These are phyloP conservation scores for Eumaeus atala DNA, from an alignment of 1,140 invertebrate genomes.

Conservation along the genomic window DNA sequence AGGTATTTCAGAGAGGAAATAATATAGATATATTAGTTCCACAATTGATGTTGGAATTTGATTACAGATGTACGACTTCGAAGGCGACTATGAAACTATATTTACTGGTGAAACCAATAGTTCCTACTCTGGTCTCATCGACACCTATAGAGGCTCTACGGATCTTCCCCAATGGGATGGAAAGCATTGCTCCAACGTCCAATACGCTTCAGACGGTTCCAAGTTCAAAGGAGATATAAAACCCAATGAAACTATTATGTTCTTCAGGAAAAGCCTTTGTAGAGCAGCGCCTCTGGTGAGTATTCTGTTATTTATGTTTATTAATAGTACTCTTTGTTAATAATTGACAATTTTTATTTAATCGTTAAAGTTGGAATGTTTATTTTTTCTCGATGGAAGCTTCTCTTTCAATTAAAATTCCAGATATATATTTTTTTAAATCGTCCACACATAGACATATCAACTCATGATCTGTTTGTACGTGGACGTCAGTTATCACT, in stretches of 20 bases:
- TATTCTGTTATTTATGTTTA: not conserved
- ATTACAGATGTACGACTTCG: constrained; percentile 88
- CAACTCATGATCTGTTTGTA: too few relatives aligned
- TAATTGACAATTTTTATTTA: not conserved
- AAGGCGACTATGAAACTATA: constrained; percentile 85
- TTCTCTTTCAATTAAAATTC: too few relatives aligned
- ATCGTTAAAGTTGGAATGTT: too few relatives aligned
- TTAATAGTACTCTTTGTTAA: not conserved
- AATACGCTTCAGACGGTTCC: constrained; percentile 87
- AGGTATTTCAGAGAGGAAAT: too few relatives aligned
- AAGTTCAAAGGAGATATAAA: constrained; percentile 84
- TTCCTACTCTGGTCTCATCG: constrained; percentile 78
- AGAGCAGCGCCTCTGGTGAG: constrained; percentile 82
- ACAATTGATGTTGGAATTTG: not conserved
- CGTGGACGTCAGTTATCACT: too few relatives aligned
- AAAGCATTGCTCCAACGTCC: constrained; percentile 83
- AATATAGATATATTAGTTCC: too few relatives aligned
- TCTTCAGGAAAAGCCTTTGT: constrained; percentile 89
- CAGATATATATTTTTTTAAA: too few relatives aligned
- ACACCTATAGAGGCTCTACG: constrained; percentile 82
- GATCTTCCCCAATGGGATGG: constrained; percentile 85
- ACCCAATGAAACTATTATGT: constrained; percentile 80
- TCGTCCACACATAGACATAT: too few relatives aligned
- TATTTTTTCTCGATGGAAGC: too few relatives aligned
- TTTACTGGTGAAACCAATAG: constrained; percentile 83